phyloP scores from a whole-genome alignment of 2,113 vertebrate species.

The Gallinago jamesoni region DNA sequence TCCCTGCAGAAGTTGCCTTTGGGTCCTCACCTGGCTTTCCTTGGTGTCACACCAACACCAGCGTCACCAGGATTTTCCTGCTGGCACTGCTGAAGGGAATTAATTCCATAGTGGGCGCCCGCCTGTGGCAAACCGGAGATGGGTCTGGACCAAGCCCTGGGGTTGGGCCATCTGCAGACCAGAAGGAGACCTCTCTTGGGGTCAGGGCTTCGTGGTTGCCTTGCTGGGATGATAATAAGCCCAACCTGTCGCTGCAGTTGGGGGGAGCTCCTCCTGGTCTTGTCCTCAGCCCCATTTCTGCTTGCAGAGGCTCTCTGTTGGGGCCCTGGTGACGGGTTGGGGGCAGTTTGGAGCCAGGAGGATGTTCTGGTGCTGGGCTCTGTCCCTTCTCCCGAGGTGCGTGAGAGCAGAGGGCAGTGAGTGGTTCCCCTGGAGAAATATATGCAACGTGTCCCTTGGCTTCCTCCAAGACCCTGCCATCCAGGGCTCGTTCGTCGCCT shows the following conservation, averaged over 20 bases:
- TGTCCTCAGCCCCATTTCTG: neutral
- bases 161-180: neutral
- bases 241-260: accelerated
- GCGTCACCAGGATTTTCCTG: too few relatives aligned
- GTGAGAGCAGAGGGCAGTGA: neutral
- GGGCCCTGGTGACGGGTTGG: accelerated
- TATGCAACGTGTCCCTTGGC: slow-evolving; percentile 23
- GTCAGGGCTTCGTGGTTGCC: accelerated
- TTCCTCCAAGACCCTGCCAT: neutral
- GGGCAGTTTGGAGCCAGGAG: neutral
- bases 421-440: neutral
- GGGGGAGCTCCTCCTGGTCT: neutral
- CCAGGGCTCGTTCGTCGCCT: neutral
- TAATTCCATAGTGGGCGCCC: neutral
- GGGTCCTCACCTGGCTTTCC: neutral
- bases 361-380: neutral
- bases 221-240: neutral
- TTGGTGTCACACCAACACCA: neutral
- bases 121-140: neutral
- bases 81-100: neutral
- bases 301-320: neutral
- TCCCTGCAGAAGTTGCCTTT: neutral
- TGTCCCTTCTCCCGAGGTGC: neutral
- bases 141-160: neutral
- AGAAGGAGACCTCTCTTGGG: neutral